These are phyloP conservation scores for Mythimna albipuncta DNA, from an alignment of 2,888 invertebrate species.

Conservation along the genomic window DNA sequence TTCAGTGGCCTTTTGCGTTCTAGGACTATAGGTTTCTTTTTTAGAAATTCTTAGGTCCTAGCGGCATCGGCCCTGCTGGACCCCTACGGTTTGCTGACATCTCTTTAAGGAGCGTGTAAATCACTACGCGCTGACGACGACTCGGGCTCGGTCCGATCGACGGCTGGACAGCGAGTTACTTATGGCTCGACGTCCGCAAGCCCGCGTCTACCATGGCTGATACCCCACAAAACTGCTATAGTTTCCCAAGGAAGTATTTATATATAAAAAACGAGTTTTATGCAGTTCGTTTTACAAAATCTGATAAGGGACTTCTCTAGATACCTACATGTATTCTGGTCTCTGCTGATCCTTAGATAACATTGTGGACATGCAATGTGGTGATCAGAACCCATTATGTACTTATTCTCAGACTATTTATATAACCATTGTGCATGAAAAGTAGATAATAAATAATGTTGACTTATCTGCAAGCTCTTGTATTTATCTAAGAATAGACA, in stretches of 20 bases:
- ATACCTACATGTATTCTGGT: constrained; percentile 18
- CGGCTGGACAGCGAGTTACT: too few relatives aligned
- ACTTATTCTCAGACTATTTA: constrained; percentile 54
- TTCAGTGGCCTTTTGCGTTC: too few relatives aligned
- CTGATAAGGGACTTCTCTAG: constrained; percentile 27
- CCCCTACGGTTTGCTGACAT: too few relatives aligned
- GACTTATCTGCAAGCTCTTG: constrained; percentile 14
- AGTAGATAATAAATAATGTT: constrained; percentile 7
- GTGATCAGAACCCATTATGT: constrained; percentile 42
- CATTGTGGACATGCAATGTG: constrained; percentile 56
- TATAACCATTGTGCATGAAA: constrained; percentile 41
- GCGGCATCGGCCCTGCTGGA: too few relatives aligned
- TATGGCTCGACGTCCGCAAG: too few relatives aligned
- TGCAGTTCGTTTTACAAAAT: constrained; percentile 41
- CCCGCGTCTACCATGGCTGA: too few relatives aligned
- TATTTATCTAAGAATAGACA: constrained; percentile 14
- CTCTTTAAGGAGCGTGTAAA: too few relatives aligned
- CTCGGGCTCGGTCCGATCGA: too few relatives aligned
- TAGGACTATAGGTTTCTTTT: too few relatives aligned
- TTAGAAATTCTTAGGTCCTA: too few relatives aligned
- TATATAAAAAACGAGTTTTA: not conserved
- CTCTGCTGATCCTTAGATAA: constrained; percentile 43
- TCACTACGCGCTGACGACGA: too few relatives aligned
- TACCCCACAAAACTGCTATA: not conserved
- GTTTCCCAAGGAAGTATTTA: constrained; percentile 9